phyloP scores from a whole-genome alignment of 2,888 invertebrate species.

The Yponomeuta cagnagella region DNA sequence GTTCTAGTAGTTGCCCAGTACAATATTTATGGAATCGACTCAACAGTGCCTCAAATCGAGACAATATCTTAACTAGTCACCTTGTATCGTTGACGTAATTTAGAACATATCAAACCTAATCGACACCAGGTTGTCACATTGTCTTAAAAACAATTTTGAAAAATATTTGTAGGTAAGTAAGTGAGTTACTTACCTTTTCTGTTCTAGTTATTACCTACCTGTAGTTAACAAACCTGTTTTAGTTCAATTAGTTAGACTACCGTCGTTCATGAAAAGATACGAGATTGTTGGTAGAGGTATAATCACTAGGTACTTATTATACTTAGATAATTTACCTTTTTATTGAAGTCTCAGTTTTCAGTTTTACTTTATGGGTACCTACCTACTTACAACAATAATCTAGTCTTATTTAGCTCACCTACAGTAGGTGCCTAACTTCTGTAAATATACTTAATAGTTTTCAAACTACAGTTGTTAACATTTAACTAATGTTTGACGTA shows the following conservation, averaged over 20 bases:
- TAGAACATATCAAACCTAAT: conserved; percentile 6
- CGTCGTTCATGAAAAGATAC: too few relatives aligned
- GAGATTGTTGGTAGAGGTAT: too few relatives aligned
- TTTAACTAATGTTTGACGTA: conserved; percentile 45
- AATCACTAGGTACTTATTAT: too few relatives aligned
- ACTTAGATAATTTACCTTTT: too few relatives aligned
- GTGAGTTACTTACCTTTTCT: too few relatives aligned
- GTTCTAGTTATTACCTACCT: too few relatives aligned
- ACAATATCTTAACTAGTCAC: conserved; percentile 46
- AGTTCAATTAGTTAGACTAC: too few relatives aligned
- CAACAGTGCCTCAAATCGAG: conserved; percentile 65
- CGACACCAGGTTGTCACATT: neutral
- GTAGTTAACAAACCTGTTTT: too few relatives aligned
- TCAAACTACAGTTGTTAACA: conserved; percentile 28
- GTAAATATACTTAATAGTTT: conserved; percentile 42
- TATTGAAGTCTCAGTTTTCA: too few relatives aligned
- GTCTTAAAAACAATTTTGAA: neutral
- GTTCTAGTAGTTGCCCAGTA: conserved; percentile 64
- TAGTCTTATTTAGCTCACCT: neutral
- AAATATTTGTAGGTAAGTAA: too few relatives aligned
- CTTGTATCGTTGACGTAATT: conserved; percentile 3
- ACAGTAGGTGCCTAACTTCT: conserved; percentile 20
- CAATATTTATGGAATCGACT: conserved; percentile 34
- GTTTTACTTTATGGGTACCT: too few relatives aligned
- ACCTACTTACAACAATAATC: too few relatives aligned